Conservation (phyloP, 1,140 invertebrate genomes). For the Trypoxylus dichotomus region DNA sequence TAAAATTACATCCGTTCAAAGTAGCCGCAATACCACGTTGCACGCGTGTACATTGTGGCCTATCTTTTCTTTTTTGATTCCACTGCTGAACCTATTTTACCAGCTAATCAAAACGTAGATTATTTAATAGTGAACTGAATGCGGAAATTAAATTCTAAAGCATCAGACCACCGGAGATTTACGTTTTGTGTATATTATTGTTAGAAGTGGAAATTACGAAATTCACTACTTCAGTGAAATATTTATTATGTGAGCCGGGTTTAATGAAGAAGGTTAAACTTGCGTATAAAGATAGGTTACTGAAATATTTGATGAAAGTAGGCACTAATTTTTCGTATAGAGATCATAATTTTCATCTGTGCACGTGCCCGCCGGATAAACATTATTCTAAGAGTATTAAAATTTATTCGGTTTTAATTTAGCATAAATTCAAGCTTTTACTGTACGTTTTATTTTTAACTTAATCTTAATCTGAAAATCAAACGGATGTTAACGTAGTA, state of each 20-base stretch:
- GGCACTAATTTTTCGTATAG: neutral
- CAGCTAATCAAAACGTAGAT: neutral
- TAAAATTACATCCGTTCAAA: neutral
- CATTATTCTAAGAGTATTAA: neutral
- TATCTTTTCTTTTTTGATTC: neutral
- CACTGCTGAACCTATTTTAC: neutral
- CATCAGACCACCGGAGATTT: neutral
- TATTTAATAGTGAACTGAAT: neutral
- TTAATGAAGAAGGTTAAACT: neutral
- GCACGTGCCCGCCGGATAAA: neutral
- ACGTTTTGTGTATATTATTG: neutral
- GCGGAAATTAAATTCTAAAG: constrained; percentile 2
- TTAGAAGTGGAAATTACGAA: neutral
- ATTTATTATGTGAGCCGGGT: neutral
- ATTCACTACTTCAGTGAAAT: neutral
- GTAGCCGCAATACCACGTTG: neutral
- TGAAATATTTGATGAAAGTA: neutral
- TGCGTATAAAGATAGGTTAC: neutral
- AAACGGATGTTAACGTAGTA: too few species aligned
- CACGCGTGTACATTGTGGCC: neutral
- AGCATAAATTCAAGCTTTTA: too few species aligned
- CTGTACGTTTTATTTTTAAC: too few species aligned
- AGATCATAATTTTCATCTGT: neutral
- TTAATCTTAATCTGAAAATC: too few species aligned
- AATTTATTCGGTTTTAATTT: too few species aligned